phyloP scores from a whole-genome alignment of 2,888 invertebrate genomes.

The Gastrophysa polygoni region DNA sequence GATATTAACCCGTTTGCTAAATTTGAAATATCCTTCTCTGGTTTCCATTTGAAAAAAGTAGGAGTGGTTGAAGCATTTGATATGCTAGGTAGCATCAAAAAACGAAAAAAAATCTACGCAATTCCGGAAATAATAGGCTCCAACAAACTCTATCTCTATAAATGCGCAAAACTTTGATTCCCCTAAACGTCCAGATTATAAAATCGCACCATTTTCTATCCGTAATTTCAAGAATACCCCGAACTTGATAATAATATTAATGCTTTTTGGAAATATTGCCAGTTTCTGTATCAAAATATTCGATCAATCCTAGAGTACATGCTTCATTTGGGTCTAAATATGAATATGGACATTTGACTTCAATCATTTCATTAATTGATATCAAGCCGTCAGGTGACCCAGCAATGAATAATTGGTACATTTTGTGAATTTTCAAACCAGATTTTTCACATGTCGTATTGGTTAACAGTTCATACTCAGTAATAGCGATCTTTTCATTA shows the following conservation, averaged over 20 bases:
- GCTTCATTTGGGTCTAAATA: not conserved
- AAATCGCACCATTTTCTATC: slow-evolving; percentile 11
- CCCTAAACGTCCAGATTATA: not conserved
- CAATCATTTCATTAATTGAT: not conserved
- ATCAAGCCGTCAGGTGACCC: not conserved
- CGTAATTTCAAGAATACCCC: slow-evolving; percentile 10
- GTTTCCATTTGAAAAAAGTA: not conserved
- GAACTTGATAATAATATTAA: slow-evolving; percentile 14
- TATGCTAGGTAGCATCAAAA: not conserved
- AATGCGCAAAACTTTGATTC: not conserved
- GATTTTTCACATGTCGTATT: not conserved
- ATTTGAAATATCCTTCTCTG: not conserved
- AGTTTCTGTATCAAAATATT: not conserved
- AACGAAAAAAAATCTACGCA: slow-evolving; percentile 3
- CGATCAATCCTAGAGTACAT: not conserved
- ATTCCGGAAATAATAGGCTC: not conserved
- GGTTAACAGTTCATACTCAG: not conserved
- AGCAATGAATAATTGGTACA: slow-evolving; percentile 2
- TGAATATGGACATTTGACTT: not conserved
- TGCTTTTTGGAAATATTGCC: not conserved
- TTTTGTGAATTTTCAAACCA: slow-evolving; percentile 11
- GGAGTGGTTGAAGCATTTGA: not conserved
- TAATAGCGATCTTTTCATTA: not conserved
- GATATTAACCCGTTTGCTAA: slow-evolving; percentile 7
- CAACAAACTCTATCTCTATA: not conserved